Evolutionary conservation across 2,888 invertebrate genomes (phyloP), one percentile per base, ranked within the genome.

Genomic region (Cheilosia soror): DNA sequence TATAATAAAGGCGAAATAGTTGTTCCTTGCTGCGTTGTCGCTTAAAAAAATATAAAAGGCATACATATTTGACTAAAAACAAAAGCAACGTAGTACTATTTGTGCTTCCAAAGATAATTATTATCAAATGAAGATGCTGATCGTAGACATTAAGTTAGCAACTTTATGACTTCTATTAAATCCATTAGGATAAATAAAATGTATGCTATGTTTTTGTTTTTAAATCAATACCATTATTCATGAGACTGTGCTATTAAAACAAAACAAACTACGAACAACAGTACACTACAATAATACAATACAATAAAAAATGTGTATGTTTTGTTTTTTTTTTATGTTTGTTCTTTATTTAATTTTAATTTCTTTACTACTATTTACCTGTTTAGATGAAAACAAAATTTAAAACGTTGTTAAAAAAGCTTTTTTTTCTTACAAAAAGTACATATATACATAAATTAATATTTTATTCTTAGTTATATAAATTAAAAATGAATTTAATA

Each of bases 291-390:
- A 29, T 79, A 55, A 57, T 62, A 47, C 40, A 68, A 25, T 79
- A 33, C 20, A 71, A 58, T 63, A 33, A 47, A 60, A 62, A 75
- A 47, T 68, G 81, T 79, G 79, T 57, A 53, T 76, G 51, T 69
- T 63, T 58, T 72, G 53, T 77, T 76, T 65, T 76, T 78, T 71
- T 73, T 65, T 81, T 72, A 73, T 65, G 71, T 79, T 71, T 73
- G 60, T 83, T 88, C 84, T 80, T 82, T 87, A 87, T 87, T 87
- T 87, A 87, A 83, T 87, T 87, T 75, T 85, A 80, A 76, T 84
- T 88, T 87, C 82, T 76, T 44, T 88, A 89, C 88, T 88, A 89
- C 75, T 83, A 88, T 82, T 84, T 73, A 86, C 87, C 87, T 80
- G 71, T 85, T 87, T 88, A 88, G 66, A 87, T 83, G 66, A 78